These are phyloP conservation scores for Parasteatoda lunata DNA, from an alignment of 2,888 invertebrate species.

Conservation along the genomic window DNA sequence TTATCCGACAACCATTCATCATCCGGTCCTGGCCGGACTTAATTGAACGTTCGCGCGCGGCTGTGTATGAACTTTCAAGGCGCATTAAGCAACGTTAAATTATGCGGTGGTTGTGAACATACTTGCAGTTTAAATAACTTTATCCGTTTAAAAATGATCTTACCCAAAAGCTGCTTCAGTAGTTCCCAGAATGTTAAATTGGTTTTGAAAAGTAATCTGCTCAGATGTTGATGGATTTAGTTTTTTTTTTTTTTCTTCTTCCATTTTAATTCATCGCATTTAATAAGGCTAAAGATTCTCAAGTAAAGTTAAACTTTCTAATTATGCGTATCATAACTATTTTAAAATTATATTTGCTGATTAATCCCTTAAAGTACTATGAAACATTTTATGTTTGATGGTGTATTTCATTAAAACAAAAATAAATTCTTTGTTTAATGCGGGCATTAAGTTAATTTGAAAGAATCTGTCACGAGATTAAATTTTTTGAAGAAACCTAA, in stretches of 20 bases:
- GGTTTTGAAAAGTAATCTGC: constrained; percentile 9
- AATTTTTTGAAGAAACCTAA: too few relatives aligned
- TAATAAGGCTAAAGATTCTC: too few relatives aligned
- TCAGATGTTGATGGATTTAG: neutral
- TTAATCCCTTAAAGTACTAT: too few relatives aligned
- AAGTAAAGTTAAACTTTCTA: too few relatives aligned
- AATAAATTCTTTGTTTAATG: too few relatives aligned
- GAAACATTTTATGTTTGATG: too few relatives aligned
- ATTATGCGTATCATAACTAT: too few relatives aligned
- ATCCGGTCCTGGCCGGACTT: constrained; percentile 12
- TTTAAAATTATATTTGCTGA: too few relatives aligned
- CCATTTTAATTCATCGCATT: neutral
- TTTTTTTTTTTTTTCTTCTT: neutral
- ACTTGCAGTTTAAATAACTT: neutral
- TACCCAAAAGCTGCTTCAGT: neutral
- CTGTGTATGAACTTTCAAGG: constrained; percentile 23
- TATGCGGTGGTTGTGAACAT: constrained; percentile 25
- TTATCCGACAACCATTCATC: constrained; percentile 43
- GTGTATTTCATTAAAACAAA: too few relatives aligned
- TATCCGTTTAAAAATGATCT: neutral
- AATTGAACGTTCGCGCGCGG: constrained; percentile 44
- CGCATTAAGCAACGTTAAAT: constrained; percentile 48
- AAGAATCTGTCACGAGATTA: too few relatives aligned
- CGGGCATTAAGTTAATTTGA: too few relatives aligned
- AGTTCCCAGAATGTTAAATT: neutral